Evolutionary conservation across 2,888 invertebrate species (phyloP), one percentile per base, ranked within the genome.

Genomic region (Torymus texanus): DNA sequence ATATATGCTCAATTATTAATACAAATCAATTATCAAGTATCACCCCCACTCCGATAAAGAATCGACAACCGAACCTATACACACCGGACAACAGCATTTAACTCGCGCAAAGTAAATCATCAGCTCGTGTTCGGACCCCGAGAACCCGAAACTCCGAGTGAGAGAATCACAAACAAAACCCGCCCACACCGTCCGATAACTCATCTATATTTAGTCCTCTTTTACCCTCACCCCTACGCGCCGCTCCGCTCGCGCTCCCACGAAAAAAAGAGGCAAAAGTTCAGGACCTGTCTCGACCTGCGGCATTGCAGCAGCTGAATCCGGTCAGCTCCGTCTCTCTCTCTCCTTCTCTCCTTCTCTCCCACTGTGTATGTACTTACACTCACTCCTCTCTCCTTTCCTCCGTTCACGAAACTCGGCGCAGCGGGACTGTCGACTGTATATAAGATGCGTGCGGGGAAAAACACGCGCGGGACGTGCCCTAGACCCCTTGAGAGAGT

Each of bases 251-350:
- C 21, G 24, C 65, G 56, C 63, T 29, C 62, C 72, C 63, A 56
- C 79, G 56, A 41, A 80, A 62, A 73, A 59, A 13, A 18, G n/a
- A 75, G 59, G 18, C 65, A 55, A 70, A 77, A 71, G 78, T 71
- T 74, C 71, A 61, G 71, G 75, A 78, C 78, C 78, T 81, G 80
- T 67, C 66, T 78, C 71, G 71, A 78, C 78, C 75, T 78, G 75
- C 68, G 21, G n/a, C 68, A 12, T 12, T 41, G 8, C 21, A 41
- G 16, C 61, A 66, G 74, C 14, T 53, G 63, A 63, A 55, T 65
- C 59, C 41, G 58, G 67, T 67, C 63, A 61, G 41, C 16, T 58
- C 70, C 21, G 2, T 77, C 63, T 63, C 53, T 74, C 29, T 74
- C n/a, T 58, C 29, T 29, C 29, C 3, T 3, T 24, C 24, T 24